Conservation (phyloP, 2,888 invertebrate genomes). For the Zeuzera pyrina region DNA sequence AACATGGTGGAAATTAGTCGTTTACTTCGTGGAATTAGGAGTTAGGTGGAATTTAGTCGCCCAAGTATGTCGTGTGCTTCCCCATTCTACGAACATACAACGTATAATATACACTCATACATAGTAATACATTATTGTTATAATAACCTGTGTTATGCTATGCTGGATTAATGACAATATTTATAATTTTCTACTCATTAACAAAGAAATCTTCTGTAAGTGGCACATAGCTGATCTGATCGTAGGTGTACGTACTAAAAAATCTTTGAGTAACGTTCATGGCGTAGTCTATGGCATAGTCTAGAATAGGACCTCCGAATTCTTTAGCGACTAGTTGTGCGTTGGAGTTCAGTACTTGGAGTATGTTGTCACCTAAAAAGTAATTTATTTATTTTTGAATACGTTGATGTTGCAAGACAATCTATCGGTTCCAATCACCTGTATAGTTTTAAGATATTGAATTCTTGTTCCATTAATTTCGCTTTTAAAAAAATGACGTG, state of each 20-base stretch:
- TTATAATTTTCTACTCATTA: constrained; percentile 26
- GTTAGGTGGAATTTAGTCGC: no score
- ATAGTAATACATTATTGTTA: no score
- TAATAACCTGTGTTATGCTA: no score
- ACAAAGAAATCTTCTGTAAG: constrained; percentile 59
- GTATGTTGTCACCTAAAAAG: constrained; percentile 48
- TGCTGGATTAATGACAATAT: constrained; percentile 6
- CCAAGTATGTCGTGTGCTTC: no score
- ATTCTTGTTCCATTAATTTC: not conserved
- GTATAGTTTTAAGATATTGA: not conserved
- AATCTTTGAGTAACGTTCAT: constrained; percentile 66
- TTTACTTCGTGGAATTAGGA: no score
- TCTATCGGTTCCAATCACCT: not conserved
- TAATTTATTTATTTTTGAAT: not conserved
- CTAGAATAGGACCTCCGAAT: constrained; percentile 61
- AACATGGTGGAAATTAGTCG: no score
- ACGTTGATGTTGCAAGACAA: not conserved
- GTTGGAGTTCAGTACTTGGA: constrained; percentile 53
- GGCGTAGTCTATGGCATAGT: constrained; percentile 61
- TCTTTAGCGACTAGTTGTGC: constrained; percentile 58
- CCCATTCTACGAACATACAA: no score
- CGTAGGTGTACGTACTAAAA: constrained; percentile 58
- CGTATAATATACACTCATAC: no score
- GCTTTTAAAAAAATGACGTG: not conserved
- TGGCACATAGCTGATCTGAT: constrained; percentile 53